Percentiles rank a stretch among this genome's conserved stretches.
Evolutionary conservation across 2,113 vertebrate genomes (phyloP).

Genomic region (Girardinichthys multiradiatus): DNA sequence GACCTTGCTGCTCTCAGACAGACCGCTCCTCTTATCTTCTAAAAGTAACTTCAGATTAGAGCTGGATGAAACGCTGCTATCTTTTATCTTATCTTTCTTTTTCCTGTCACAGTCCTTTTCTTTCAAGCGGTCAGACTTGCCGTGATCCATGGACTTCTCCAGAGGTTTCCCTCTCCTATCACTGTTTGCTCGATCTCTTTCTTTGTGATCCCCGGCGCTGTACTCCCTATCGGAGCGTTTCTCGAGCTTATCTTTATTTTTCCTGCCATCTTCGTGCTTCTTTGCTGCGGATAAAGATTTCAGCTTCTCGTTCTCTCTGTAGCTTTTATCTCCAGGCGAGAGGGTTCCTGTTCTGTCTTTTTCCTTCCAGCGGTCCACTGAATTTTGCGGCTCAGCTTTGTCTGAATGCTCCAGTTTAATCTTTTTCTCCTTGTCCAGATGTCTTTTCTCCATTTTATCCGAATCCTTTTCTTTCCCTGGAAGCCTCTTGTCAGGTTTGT

Average conservation of each 20-base stretch:
- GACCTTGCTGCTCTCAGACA: slow-evolving; percentile 82
- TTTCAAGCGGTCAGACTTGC: slow-evolving; percentile 86
- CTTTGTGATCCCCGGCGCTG: slow-evolving; percentile 82
- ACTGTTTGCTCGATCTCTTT: slow-evolving; percentile 83
- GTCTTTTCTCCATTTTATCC: slow-evolving; percentile 90
- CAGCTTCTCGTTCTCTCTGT: slow-evolving; percentile 90
- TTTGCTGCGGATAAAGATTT: slow-evolving; percentile 81
- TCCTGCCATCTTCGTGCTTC: slow-evolving; percentile 90
- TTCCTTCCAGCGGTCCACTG: slow-evolving; percentile 87
- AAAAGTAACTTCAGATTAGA: slow-evolving; percentile 83
- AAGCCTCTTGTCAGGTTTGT: slow-evolving; percentile 87
- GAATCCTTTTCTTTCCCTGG: slow-evolving; percentile 86
- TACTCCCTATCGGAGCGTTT: slow-evolving; percentile 90
- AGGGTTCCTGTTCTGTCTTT: slow-evolving; percentile 67
- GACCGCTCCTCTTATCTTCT: slow-evolving; percentile 87
- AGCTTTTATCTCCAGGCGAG: slow-evolving; percentile 84
- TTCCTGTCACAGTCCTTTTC: slow-evolving; percentile 89
- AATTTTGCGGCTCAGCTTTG: slow-evolving; percentile 86
- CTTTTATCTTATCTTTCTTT: slow-evolving; percentile 87
- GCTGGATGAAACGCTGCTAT: slow-evolving; percentile 74
- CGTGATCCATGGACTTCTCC: slow-evolving; percentile 86
- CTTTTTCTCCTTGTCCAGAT: slow-evolving; percentile 92
- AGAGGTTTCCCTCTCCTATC: slow-evolving; percentile 87
- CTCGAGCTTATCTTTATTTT: slow-evolving; percentile 89
- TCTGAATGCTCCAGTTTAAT: slow-evolving; percentile 88